phyloP scores from a whole-genome alignment of 2,797 vertebrate species.

The Myotis pilosus region DNA sequence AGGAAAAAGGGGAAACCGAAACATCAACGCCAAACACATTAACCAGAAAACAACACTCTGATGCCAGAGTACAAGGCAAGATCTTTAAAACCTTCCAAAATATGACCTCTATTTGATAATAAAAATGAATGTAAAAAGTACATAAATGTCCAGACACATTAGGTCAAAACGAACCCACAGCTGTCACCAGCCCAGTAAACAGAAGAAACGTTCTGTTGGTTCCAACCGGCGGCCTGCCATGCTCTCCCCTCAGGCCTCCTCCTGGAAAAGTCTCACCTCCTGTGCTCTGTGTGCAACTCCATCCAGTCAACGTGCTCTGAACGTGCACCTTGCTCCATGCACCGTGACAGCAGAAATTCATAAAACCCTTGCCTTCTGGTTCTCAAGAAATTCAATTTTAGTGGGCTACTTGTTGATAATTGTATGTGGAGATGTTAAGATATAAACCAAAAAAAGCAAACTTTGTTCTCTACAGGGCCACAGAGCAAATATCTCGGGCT shows the following conservation, averaged over 20 bases:
- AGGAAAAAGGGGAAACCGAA: constrained; percentile 12
- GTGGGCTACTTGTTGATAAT: neutral
- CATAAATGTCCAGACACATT: neutral
- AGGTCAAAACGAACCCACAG: neutral
- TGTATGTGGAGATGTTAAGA: neutral
- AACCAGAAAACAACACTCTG: neutral
- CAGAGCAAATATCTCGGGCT: neutral
- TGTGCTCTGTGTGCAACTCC: neutral
- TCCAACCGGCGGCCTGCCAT: neutral
- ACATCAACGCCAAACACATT: neutral
- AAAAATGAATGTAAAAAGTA: neutral
- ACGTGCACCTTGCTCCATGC: neutral
- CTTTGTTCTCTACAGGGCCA: neutral
- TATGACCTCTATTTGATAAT: neutral
- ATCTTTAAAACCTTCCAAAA: neutral
- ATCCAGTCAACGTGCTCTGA: neutral
- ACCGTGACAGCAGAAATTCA: neutral
- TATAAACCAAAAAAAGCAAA: neutral
- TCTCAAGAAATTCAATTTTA: neutral
- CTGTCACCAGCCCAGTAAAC: neutral
- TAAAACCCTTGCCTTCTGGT: neutral
- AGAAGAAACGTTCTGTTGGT: neutral
- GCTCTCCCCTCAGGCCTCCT: neutral
- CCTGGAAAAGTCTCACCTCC: neutral
- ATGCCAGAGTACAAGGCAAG: neutral